Evolutionary conservation across 64 coral and sea anemone genomes (phyloP), one percentile per base, ranked within the genome.

Genomic region (Catalaphyllia jardinei): DNA sequence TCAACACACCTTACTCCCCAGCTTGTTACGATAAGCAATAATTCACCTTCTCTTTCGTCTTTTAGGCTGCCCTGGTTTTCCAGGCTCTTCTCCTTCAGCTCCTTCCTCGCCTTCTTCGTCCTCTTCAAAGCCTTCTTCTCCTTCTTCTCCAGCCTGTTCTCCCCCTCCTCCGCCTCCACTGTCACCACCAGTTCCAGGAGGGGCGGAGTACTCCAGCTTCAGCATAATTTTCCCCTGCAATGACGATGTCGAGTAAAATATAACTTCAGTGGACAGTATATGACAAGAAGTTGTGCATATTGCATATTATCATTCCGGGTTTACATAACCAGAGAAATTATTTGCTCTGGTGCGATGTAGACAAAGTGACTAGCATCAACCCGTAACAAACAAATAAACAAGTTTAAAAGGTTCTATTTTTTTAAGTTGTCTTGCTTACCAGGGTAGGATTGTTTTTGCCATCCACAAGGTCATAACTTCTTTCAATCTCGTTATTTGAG

Each of bases 361-460:
- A 57, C 54, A 57, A 9, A 57, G 54, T 57, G 54, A 57, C 15
- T 57, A 15, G 10, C 54, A 1, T 57, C 15, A 57, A 57, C 10
- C 3, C 54, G 54, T 16, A 57, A 57, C 54, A 57, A 57, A 16
- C 54, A 57, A 57, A 13, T 12, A 57, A 57, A 57, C 54, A 57
- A 57, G 15, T 16, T 11, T 57, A 2, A 57, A 57, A 57, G 54
- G 11, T 57, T 0, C 9, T 57, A 12, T 14, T 57, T 57, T 24
- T 69, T 10, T 12, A 11, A 9, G 22, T n/a, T n/a, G 24, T 46
- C 4, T 85, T 29, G 62, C 81, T 71, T 69, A 85, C 81, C 81
- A 85, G 27, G 11, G 83, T 92, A 1, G 90, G 90, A 65, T 87
- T 92, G 73, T 87, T 79, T 73, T 92, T 92, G 15, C 90, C 90